Base-by-base conservation (phyloP, 2,888 invertebrate species). In the Cabera pusaria region DNA sequence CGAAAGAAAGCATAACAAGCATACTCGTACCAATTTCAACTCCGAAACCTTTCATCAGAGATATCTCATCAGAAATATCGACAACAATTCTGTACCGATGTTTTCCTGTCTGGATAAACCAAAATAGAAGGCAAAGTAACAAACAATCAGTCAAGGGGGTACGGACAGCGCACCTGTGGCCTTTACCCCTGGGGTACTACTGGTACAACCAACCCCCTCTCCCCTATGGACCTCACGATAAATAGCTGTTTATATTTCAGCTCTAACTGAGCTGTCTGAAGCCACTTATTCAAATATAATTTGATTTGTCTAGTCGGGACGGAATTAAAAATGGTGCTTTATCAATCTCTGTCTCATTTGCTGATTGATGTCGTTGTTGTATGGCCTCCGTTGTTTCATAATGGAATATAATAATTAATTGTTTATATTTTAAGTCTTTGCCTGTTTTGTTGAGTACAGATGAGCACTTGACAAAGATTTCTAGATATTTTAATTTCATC, bases 191-290 rank as follows among this genome's bases (percentile, higher is more conserved):
- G 28, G 11, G 21, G 12, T n/a, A 11, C 10, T 2, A 6, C 10
- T 5, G 10, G 5, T n/a, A n/a, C n/a, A n/a, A n/a, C n/a, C n/a
- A n/a, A 46, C 44, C 50, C 49, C 48, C 33, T 43, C 56, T 49
- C 46, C 53, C 48, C 51, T 18, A 24, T 60, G 71, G 70, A 73
- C 72, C 66, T 56, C 47, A 58, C 71, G 73, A 85, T 81, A 79
- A 82, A 86, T 84, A 66, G 68, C 73, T 79, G 79, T 81, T 80
- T 82, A 83, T 81, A 80, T 77, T 71, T 83, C 77, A 76, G 64
- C 71, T 64, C 49, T 23, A 38, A 53, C 58, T 35, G 52, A 58
- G 50, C 70, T 72, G 73, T 77, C 77, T 69, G 58, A 67, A 65
- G 60, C 59, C 69, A 72, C 72, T 77, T 76, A 72, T 72, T 77